Percentiles rank a stretch among this genome's conserved stretches.
Evolutionary conservation across 1,140 invertebrate species (phyloP).

Genomic region (Caenorhabditis tropicalis): DNA sequence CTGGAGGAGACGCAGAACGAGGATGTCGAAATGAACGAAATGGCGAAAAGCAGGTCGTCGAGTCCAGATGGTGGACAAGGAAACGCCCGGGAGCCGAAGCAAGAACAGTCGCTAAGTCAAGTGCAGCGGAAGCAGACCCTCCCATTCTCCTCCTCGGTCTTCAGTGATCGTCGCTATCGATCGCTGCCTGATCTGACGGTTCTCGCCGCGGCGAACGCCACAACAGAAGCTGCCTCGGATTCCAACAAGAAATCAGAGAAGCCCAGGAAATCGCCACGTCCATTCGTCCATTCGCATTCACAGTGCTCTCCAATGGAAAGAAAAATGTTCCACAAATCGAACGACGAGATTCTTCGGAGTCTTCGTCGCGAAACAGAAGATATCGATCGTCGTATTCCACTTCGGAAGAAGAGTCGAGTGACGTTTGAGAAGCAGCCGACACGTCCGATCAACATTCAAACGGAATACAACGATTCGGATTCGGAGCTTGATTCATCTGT

Average conservation of each 20-base stretch:
- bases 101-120: slow-evolving; percentile 44
- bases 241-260: not conserved
- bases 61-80: slow-evolving; percentile 36
- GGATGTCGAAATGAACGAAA: slow-evolving; percentile 14
- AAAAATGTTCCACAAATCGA: slow-evolving; percentile 1
- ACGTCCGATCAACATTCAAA: slow-evolving; percentile 1
- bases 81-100: slow-evolving; percentile 30
- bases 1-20: slow-evolving; percentile 36
- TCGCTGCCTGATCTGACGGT: slow-evolving; percentile 62
- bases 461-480: slow-evolving; percentile 20
- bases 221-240: not conserved
- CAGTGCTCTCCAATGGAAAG: slow-evolving; percentile 32
- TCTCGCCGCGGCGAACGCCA: not conserved
- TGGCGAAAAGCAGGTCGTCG: not conserved
- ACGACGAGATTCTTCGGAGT: not conserved
- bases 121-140: slow-evolving; percentile 58
- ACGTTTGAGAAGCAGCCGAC: not conserved
- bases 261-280: not conserved
- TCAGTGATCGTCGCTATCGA: slow-evolving; percentile 61
- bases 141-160: slow-evolving; percentile 65
- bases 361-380: not conserved
- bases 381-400: not conserved
- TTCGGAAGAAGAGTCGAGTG: slow-evolving; percentile 25
- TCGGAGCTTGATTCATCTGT: slow-evolving; percentile 40
- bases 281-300: slow-evolving; percentile 10